Percentiles rank a stretch among this genome's conserved stretches.
phyloP scores from a whole-genome alignment of 2,113 vertebrate genomes.

The Chiloscyllium plagiosum region DNA sequence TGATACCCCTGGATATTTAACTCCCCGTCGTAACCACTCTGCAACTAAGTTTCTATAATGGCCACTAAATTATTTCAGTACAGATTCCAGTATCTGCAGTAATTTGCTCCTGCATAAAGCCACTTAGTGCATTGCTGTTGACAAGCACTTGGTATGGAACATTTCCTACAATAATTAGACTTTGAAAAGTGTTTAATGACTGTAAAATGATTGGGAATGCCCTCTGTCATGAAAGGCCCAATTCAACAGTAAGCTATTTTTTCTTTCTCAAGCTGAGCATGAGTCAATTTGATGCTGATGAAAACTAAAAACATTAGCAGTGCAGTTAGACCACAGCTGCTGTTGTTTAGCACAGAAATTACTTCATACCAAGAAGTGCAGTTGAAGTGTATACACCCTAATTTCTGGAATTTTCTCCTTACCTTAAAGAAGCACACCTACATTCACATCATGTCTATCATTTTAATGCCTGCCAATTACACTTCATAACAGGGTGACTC shows the following conservation, averaged over 20 bases:
- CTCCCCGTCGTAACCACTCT: too few relatives aligned
- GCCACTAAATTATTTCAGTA: too few relatives aligned
- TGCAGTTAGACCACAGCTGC: too few relatives aligned
- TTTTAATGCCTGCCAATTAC: neutral
- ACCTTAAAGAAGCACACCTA: neutral
- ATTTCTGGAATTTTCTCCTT: neutral
- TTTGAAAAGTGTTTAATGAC: neutral
- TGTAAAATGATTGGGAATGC: neutral
- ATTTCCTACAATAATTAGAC: neutral
- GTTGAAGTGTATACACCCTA: neutral
- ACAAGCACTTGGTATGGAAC: neutral
- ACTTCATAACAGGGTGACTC: neutral
- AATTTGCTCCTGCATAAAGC: neutral
- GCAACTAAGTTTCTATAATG: too few relatives aligned
- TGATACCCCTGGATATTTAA: too few relatives aligned
- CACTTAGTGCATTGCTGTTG: neutral
- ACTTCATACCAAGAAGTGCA: neutral
- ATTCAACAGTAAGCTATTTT: neutral
- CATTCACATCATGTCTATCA: neutral
- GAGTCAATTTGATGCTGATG: neutral
- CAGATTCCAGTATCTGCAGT: too few relatives aligned
- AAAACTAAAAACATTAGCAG: too few relatives aligned
- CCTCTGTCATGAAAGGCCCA: neutral
- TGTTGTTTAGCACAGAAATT: neutral
- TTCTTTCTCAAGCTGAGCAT: neutral